These are phyloP conservation scores for Papilio glaucus DNA, from an alignment of 1,140 invertebrate species.

Conservation along the genomic window DNA sequence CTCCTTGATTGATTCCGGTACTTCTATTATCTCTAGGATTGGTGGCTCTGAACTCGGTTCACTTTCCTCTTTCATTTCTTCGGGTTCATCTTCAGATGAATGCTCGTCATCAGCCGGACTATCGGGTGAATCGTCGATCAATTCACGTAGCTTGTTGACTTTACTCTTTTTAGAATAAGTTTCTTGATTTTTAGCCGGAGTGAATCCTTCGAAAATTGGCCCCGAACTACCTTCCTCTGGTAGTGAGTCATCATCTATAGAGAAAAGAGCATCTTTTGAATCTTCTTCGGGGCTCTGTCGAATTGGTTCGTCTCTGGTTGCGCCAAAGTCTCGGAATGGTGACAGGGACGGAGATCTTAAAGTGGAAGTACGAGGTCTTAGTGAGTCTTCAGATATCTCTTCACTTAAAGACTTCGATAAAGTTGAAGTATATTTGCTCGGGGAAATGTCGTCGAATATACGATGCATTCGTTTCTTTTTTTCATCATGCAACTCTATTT, in stretches of 20 bases:
- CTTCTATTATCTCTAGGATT: slow-evolving; percentile 51
- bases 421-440: slow-evolving; percentile 78
- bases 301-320: slow-evolving; percentile 51
- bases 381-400: slow-evolving; percentile 73
- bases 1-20: slow-evolving; percentile 53
- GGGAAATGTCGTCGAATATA: slow-evolving; percentile 84
- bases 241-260: slow-evolving; percentile 84
- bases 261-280: slow-evolving; percentile 85
- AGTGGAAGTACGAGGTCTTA: slow-evolving; percentile 62
- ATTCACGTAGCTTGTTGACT: slow-evolving; percentile 78
- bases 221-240: slow-evolving; percentile 78
- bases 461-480: slow-evolving; percentile 85
- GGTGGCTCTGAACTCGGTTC: slow-evolving; percentile 50
- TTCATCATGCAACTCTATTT: slow-evolving; percentile 89
- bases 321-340: slow-evolving; percentile 77
- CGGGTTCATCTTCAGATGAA: slow-evolving; percentile 84
- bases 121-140: slow-evolving; percentile 81
- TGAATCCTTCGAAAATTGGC: slow-evolving; percentile 82
- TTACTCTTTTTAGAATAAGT: slow-evolving; percentile 82
- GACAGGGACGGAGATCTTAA: slow-evolving; percentile 76
- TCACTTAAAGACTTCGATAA: slow-evolving; percentile 75
- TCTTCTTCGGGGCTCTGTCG: slow-evolving; percentile 81
- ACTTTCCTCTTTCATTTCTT: slow-evolving; percentile 69
- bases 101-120: slow-evolving; percentile 82
- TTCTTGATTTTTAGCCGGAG: slow-evolving; percentile 82